Percentiles rank a stretch among this genome's conserved stretches.
Conservation (phyloP, 2,888 invertebrate species). For the Clivina fossor region DNA sequence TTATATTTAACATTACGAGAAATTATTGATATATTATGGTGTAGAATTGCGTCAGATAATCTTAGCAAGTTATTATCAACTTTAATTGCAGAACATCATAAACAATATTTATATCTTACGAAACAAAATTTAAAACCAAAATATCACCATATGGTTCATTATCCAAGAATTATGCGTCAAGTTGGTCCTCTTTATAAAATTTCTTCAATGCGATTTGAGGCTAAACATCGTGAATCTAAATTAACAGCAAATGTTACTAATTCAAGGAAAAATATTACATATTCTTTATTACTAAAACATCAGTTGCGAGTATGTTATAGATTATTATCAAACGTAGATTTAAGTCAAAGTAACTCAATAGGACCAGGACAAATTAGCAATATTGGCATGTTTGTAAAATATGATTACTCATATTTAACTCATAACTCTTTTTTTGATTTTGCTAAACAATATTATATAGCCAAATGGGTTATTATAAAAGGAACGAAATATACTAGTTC, state of each 20-base stretch:
- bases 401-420: too few relatives aligned
- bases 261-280: background rate
- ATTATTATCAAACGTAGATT: too few relatives aligned
- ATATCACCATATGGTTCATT: constrained; percentile 4
- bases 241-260: background rate
- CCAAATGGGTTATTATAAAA: too few relatives aligned
- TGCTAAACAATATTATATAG: too few relatives aligned
- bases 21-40: constrained; percentile 5
- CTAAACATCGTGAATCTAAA: constrained; percentile 7
- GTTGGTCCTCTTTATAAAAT: background rate
- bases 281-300: background rate
- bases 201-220: constrained; percentile 10
- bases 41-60: too few relatives aligned
- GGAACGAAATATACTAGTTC: too few relatives aligned
- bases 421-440: too few relatives aligned
- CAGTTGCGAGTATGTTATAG: background rate
- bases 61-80: too few relatives aligned
- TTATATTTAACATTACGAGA: constrained; percentile 8
- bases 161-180: background rate
- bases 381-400: too few relatives aligned
- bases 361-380: too few relatives aligned
- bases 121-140: constrained; percentile 7
- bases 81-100: constrained; percentile 5
- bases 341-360: too few relatives aligned
- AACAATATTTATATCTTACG: background rate